Evolutionary conservation across 2,888 invertebrate genomes (phyloP).

Genomic region (Acrocyrtus sp.): DNA sequence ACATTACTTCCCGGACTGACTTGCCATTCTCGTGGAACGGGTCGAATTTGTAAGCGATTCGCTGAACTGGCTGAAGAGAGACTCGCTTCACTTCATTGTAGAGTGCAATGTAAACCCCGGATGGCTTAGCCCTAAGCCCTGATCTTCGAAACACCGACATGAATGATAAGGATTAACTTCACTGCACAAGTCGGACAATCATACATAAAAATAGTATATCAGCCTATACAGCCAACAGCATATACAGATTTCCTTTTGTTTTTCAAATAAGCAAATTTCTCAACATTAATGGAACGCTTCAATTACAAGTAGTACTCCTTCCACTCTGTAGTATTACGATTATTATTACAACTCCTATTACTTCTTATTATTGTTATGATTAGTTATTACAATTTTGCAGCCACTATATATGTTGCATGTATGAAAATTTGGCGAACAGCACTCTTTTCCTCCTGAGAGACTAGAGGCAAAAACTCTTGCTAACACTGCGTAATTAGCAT

Average conservation of each 20-base stretch:
- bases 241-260: conserved; percentile 14
- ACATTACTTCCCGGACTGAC: conserved; percentile 78
- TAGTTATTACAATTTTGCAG: background rate
- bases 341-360: background rate
- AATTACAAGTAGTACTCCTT: background rate
- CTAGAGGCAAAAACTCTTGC: background rate
- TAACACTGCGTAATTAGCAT: background rate
- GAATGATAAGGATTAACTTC: conserved; percentile 50
- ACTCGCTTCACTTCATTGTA: conserved; percentile 76
- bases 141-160: conserved; percentile 61
- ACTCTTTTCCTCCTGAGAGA: background rate
- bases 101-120: conserved; percentile 79
- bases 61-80: conserved; percentile 82
- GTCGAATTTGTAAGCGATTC: conserved; percentile 83
- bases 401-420: no score
- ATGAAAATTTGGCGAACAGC: no score
- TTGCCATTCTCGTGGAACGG: conserved; percentile 80
- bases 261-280: background rate
- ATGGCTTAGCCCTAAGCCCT: conserved; percentile 63
- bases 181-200: conserved; percentile 49
- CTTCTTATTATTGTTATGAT: conserved; percentile 7
- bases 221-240: conserved; percentile 11
- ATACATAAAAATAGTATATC: conserved; percentile 22
- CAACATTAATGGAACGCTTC: no score
- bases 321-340: background rate